phyloP scores from a whole-genome alignment of 2,888 invertebrate genomes.

The Acronicta psi region DNA sequence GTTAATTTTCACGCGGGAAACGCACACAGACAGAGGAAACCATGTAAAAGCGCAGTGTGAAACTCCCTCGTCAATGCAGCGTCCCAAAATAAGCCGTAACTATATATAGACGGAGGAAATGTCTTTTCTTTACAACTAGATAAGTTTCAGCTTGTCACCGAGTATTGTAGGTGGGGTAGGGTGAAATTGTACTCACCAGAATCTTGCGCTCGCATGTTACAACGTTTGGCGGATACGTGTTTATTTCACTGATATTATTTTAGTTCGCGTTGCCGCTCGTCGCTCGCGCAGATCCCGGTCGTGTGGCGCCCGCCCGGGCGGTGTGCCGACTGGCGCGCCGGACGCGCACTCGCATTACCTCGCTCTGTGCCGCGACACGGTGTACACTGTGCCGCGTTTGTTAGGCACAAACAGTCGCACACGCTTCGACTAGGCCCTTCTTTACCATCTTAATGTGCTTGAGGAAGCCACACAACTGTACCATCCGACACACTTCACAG shows the following conservation, averaged over 20 bases:
- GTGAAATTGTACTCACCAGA: conserved; percentile 79
- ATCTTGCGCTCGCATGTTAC: conserved; percentile 83
- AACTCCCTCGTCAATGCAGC: conserved; percentile 73
- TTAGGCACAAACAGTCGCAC: conserved; percentile 14
- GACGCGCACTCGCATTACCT: conserved; percentile 54
- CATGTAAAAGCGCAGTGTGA: conserved; percentile 70
- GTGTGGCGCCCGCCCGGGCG: conserved; percentile 89
- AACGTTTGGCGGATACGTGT: conserved; percentile 78
- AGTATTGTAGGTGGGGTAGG: conserved; percentile 34
- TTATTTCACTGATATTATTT: conserved; percentile 84
- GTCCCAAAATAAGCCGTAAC: conserved; percentile 79
- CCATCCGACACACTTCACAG: conserved; percentile 26
- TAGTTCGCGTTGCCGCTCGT: conserved; percentile 75
- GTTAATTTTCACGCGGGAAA: conserved; percentile 62
- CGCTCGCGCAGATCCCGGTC: conserved; percentile 88
- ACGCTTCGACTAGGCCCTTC: conserved; percentile 24
- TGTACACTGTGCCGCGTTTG: conserved; percentile 45
- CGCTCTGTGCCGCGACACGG: conserved; percentile 43
- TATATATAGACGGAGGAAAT: conserved; percentile 74
- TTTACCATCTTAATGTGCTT: conserved; percentile 27
- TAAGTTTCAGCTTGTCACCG: conserved; percentile 29
- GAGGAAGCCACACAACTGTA: conserved; percentile 46
- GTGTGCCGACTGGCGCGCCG: conserved; percentile 83
- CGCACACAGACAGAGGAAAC: conserved; percentile 55
- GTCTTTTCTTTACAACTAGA: conserved; percentile 39